Conservation (phyloP, 2,113 vertebrate genomes). For the Heliornis fulica region DNA sequence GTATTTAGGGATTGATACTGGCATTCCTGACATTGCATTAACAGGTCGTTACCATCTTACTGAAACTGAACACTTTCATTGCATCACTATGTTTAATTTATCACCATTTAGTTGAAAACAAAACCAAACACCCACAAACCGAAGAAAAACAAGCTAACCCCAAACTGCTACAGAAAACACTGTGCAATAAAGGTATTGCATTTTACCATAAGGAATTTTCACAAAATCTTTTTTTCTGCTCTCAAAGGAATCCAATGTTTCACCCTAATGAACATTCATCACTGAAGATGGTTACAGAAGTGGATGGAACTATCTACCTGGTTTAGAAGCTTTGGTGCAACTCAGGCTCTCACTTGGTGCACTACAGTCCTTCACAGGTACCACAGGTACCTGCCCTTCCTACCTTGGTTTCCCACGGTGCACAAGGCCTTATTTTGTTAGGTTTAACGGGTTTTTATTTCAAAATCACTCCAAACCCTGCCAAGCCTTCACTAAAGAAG, state of each 20-base stretch:
- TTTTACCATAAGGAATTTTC: not conserved
- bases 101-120: not conserved
- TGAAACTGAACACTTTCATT: not conserved
- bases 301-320: not conserved
- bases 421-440: not conserved
- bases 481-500: not conserved
- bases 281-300: not conserved
- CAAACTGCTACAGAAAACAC: not conserved
- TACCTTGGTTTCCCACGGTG: not conserved
- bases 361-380: not conserved
- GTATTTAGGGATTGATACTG: not conserved
- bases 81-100: not conserved
- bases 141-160: not conserved
- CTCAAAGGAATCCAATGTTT: not conserved
- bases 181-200: not conserved
- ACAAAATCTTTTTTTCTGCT: not conserved
- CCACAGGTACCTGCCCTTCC: not conserved
- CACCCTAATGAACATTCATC: not conserved
- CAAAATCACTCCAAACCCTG: not conserved
- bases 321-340: not conserved
- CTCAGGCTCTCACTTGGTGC: fast-evolving
- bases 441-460: not conserved
- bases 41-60: not conserved
- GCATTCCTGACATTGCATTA: not conserved
- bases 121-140: not conserved